phyloP scores from a whole-genome alignment of 2,888 invertebrate species.

The Eupithecia subfuscata region DNA sequence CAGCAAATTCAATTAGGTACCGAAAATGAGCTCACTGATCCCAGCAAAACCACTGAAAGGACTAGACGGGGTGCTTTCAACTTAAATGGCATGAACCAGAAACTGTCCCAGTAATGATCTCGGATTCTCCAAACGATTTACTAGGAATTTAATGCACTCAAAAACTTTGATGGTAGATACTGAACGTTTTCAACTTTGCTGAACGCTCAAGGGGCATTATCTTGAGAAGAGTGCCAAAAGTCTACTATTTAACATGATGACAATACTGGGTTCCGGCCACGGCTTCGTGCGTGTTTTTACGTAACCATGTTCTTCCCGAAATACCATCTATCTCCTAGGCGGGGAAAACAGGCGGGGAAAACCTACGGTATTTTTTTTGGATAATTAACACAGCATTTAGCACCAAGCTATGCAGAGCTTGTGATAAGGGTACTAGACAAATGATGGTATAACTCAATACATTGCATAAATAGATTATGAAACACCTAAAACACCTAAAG shows the following conservation, averaged over 20 bases:
- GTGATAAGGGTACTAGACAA: too few species aligned
- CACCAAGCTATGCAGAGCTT: too few species aligned
- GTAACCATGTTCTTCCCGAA: too few species aligned
- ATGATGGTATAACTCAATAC: too few species aligned
- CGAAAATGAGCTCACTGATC: not conserved
- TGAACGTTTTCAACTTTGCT: slow-evolving; percentile 18
- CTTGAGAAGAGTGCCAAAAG: not conserved
- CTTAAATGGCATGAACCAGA: slow-evolving; percentile 33
- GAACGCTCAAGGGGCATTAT: not conserved
- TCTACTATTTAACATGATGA: not conserved
- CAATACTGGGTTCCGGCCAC: not conserved
- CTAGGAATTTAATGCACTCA: slow-evolving; percentile 46
- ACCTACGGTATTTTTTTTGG: too few species aligned
- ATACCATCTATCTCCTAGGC: too few species aligned
- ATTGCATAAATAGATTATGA: too few species aligned
- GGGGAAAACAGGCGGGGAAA: too few species aligned
- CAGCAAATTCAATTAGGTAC: not conserved
- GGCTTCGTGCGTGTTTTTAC: not conserved
- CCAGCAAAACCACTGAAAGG: not conserved
- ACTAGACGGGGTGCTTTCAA: slow-evolving; percentile 18
- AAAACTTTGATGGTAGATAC: slow-evolving; percentile 36
- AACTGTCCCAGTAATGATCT: slow-evolving; percentile 44
- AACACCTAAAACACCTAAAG: too few species aligned
- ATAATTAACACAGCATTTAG: too few species aligned
- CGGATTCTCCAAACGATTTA: slow-evolving; percentile 42